Evolutionary conservation across 2,113 vertebrate species (phyloP).

Genomic region (Pachypanchax playfairii): DNA sequence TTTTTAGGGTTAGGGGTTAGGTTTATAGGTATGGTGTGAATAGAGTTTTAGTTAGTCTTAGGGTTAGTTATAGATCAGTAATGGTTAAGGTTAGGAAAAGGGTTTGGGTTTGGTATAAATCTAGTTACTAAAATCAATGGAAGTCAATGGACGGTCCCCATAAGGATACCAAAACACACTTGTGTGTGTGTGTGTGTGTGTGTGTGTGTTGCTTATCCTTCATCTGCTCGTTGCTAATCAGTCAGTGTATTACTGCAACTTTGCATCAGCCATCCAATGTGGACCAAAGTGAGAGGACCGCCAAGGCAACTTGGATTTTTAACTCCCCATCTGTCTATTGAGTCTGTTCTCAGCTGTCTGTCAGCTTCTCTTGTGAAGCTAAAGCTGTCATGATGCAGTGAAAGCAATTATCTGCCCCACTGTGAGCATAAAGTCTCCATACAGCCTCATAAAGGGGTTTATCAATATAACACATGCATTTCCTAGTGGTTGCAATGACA

Average conservation of each 20-base stretch:
- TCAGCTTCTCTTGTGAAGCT: slow-evolving; percentile 33
- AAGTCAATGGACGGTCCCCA: too few relatives aligned
- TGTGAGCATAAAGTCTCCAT: slow-evolving; percentile 36
- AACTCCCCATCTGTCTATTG: slow-evolving; percentile 65
- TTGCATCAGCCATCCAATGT: slow-evolving; percentile 49
- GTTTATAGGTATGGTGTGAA: too few relatives aligned
- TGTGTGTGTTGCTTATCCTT: slow-evolving; percentile 31
- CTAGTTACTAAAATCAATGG: too few relatives aligned
- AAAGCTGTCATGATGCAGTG: slow-evolving; percentile 25
- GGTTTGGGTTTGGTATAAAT: too few relatives aligned
- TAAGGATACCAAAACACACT: too few relatives aligned
- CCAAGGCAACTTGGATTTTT: slow-evolving; percentile 37
- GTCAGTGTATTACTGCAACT: slow-evolving; percentile 50
- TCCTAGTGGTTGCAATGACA: slow-evolving; percentile 26
- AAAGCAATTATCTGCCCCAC: slow-evolving; percentile 38
- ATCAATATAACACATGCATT: slow-evolving; percentile 35
- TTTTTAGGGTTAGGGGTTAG: too few relatives aligned
- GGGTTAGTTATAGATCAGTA: too few relatives aligned
- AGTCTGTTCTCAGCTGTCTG: slow-evolving; percentile 25
- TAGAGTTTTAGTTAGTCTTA: too few relatives aligned
- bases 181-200: too few relatives aligned
- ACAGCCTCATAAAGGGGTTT: slow-evolving; percentile 28
- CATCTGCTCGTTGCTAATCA: slow-evolving; percentile 49
- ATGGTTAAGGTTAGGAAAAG: too few relatives aligned
- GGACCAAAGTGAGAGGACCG: slow-evolving; percentile 31